Conservation (phyloP, 1,140 invertebrate genomes). For the Nasonia longicornis region DNA sequence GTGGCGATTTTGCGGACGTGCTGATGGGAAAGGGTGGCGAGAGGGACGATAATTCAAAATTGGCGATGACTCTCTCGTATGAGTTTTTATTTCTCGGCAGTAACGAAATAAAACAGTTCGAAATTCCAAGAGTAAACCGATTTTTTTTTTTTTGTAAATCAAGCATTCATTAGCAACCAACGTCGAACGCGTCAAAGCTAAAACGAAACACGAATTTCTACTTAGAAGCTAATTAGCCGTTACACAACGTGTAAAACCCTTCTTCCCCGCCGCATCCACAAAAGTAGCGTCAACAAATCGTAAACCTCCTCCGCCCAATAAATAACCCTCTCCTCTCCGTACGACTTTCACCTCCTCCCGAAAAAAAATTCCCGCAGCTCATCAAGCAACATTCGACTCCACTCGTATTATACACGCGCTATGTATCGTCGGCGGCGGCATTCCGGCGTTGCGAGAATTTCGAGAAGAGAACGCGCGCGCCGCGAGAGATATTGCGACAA, state of each 20-base stretch:
- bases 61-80: background rate
- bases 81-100: background rate
- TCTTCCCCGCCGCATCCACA: too few relatives aligned
- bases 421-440: background rate
- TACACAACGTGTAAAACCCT: background rate
- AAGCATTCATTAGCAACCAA: too few relatives aligned
- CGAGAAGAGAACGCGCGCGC: background rate
- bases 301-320: background rate
- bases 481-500: background rate
- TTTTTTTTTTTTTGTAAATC: too few relatives aligned
- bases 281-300: too few relatives aligned
- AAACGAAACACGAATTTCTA: background rate
- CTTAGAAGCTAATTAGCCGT: background rate
- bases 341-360: background rate
- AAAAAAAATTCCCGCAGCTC: background rate
- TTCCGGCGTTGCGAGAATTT: background rate
- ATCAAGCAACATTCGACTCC: background rate
- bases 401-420: background rate
- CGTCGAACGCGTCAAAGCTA: background rate
- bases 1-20: background rate
- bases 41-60: slow-evolving; percentile 20
- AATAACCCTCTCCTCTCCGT: background rate
- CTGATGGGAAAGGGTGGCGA: background rate
- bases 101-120: too few relatives aligned
- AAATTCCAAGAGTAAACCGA: too few relatives aligned